Evolutionary conservation across 2,888 invertebrate genomes (phyloP).

Genomic region (Isoperla grammatica): DNA sequence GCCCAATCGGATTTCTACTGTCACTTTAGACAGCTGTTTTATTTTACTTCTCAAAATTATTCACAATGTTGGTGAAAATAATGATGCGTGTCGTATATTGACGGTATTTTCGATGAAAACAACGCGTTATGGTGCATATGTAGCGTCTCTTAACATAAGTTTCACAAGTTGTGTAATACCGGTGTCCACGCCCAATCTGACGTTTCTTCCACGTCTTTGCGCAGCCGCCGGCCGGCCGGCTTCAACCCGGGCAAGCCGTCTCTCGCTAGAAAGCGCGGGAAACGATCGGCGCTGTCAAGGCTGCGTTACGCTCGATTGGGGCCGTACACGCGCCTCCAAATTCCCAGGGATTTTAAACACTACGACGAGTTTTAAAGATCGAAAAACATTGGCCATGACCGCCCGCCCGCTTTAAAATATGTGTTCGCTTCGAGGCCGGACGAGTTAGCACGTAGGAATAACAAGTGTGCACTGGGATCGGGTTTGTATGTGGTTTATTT

Average conservation of each 20-base stretch:
- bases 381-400: neutral
- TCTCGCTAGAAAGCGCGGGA: slow-evolving; percentile 19
- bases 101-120: no score
- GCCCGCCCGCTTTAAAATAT: no score
- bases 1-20: neutral
- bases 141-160: neutral
- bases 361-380: slow-evolving; percentile 5
- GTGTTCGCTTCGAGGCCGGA: no score
- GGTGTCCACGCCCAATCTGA: neutral
- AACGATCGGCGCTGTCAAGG: slow-evolving; percentile 15
- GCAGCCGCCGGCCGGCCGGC: slow-evolving; percentile 17
- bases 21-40: no score
- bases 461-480: no score
- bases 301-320: slow-evolving; percentile 11
- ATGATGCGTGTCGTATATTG: no score
- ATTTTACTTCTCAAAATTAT: no score
- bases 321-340: slow-evolving; percentile 10
- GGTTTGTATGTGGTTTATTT: neutral
- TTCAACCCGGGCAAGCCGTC: slow-evolving; percentile 4
- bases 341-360: slow-evolving; percentile 11
- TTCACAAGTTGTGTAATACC: neutral
- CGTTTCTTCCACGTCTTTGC: slow-evolving; percentile 7
- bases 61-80: no score
- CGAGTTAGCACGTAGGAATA: no score
- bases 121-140: neutral